Percentiles rank a stretch among this genome's conserved stretches.
Evolutionary conservation across 2,113 vertebrate genomes (phyloP).

Genomic region (Osmerus eperlanus): DNA sequence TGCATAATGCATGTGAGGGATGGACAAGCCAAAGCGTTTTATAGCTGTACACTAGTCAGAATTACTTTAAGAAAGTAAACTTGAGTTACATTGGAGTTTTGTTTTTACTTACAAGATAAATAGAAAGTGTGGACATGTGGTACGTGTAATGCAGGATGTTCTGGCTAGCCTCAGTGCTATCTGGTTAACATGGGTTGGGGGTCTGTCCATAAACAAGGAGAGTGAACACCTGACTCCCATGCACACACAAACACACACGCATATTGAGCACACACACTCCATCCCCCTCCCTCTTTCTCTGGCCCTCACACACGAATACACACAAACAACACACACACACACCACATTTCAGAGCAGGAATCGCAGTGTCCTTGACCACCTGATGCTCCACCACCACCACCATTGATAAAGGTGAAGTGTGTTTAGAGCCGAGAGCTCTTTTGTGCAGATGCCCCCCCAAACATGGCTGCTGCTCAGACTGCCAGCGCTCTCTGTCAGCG

Average conservation of each 20-base stretch:
- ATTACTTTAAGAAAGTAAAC: too few relatives aligned
- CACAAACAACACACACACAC: too few relatives aligned
- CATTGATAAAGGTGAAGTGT: background rate
- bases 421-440: constrained; percentile 9
- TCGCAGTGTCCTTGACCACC: too few relatives aligned
- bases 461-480: background rate
- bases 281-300: background rate
- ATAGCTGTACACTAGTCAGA: too few relatives aligned
- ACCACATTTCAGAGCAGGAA: too few relatives aligned
- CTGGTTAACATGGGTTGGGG: background rate
- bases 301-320: background rate
- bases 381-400: too few relatives aligned
- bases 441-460: background rate
- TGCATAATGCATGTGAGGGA: constrained; percentile 1
- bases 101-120: too few relatives aligned
- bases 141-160: too few relatives aligned
- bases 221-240: background rate
- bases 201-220: background rate
- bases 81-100: too few relatives aligned
- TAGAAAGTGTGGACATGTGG: too few relatives aligned
- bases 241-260: constrained; percentile 5
- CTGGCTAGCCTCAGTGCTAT: background rate
- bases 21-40: too few relatives aligned
- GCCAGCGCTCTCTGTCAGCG: background rate
- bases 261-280: background rate